Conservation (phyloP, 2,113 vertebrate species). For the Ophthalmolycus amberensis region DNA sequence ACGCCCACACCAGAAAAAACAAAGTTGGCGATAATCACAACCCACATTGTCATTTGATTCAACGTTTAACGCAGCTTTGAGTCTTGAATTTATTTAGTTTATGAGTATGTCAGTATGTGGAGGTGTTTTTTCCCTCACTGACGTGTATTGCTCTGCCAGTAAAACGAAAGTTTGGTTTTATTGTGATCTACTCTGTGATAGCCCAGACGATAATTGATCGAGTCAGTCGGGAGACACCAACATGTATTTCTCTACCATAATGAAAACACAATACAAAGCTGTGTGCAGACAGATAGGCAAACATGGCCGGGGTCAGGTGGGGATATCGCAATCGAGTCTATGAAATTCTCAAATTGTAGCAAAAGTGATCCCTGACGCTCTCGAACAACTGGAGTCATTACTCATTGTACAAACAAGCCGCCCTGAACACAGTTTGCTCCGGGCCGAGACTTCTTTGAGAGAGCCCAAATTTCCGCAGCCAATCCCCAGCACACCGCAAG, state of each 20-base stretch:
- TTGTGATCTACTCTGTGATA: not conserved
- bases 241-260: conserved; percentile 14
- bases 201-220: conserved; percentile 15
- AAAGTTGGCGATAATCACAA: not conserved
- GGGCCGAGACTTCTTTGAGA: conserved; percentile 44
- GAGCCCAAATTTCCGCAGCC: conserved; percentile 45
- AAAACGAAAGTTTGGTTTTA: not conserved
- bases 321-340: conserved; percentile 37
- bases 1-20: not conserved
- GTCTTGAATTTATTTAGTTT: not conserved
- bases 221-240: not conserved
- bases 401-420: conserved; percentile 65
- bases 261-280: conserved; percentile 16
- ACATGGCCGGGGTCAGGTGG: conserved; percentile 27
- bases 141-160: not conserved
- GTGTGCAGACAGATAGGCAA: conserved; percentile 28
- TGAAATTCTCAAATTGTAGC: conserved; percentile 60
- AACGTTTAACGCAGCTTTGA: not conserved
- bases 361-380: conserved; percentile 51
- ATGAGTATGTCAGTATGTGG: not conserved
- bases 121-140: not conserved
- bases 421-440: conserved; percentile 23
- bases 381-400: conserved; percentile 57
- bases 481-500: conserved; percentile 28
- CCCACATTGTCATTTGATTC: not conserved